Evolutionary conservation across 2,797 vertebrate genomes (phyloP).

Genomic region (Spea hammondii): DNA sequence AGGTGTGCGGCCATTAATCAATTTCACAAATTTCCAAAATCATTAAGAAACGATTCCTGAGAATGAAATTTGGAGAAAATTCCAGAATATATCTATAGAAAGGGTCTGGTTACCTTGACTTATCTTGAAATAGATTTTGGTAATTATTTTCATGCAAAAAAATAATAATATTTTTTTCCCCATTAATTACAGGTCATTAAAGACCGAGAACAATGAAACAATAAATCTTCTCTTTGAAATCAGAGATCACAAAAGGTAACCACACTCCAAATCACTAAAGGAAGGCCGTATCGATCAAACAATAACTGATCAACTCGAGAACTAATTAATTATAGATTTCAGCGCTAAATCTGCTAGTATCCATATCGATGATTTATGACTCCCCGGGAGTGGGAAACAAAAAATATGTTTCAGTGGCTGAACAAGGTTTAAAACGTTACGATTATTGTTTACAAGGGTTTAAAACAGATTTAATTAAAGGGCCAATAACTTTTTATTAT

Average conservation of each 20-base stretch:
- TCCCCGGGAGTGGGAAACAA: background rate
- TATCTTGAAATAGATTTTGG: no score
- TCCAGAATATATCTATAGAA: background rate
- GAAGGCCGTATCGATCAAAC: conserved; percentile 38
- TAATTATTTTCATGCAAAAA: no score
- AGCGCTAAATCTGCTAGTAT: conserved; percentile 9
- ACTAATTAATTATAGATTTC: conserved; percentile 55
- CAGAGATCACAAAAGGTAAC: background rate
- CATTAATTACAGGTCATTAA: background rate
- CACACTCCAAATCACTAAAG: background rate
- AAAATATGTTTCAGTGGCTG: background rate
- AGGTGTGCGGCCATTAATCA: conserved; percentile 15
- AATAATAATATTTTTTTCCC: background rate
- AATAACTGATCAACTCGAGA: conserved; percentile 33
- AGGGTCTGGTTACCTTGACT: no score
- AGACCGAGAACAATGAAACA: background rate
- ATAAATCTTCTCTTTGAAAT: conserved; percentile 3
- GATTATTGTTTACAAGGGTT: no score
- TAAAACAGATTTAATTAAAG: no score
- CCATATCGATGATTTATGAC: conserved; percentile 21
- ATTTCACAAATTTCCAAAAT: background rate
- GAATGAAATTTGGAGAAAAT: background rate
- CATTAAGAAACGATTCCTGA: background rate
- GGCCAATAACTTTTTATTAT: no score
- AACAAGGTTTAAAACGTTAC: no score